Conservation (phyloP, 23 tunicate genomes). For the Trididemnum clinides region DNA sequence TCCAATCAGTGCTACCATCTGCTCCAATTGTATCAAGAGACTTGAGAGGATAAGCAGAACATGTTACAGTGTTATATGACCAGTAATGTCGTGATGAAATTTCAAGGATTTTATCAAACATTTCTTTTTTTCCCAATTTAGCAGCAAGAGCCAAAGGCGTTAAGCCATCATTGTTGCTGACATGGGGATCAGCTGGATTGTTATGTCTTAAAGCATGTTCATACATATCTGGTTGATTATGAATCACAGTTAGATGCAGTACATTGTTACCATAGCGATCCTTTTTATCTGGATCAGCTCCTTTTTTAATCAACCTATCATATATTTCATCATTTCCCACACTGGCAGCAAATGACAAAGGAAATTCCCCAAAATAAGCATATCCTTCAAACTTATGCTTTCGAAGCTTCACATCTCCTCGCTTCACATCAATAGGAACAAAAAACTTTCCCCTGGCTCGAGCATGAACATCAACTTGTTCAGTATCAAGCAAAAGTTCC, state of each 20-base stretch:
- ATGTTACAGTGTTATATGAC: constrained; percentile 80
- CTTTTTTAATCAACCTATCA: constrained; percentile 58
- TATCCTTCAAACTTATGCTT: constrained; percentile 81
- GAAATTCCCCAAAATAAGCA: constrained; percentile 92
- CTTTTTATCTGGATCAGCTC: constrained; percentile 41
- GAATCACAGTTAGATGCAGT: constrained; percentile 85
- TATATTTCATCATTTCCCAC: constrained; percentile 76
- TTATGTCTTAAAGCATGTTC: constrained; percentile 72
- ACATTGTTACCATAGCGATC: constrained; percentile 80
- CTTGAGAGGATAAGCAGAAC: constrained; percentile 79
- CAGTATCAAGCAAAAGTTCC: constrained; percentile 55
- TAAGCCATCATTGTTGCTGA: constrained; percentile 36
- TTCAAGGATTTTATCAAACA: constrained; percentile 85
- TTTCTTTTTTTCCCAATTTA: constrained; percentile 62
- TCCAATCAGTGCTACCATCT: constrained; percentile 84
- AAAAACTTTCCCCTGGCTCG: constrained; percentile 90
- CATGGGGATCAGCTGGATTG: constrained; percentile 45
- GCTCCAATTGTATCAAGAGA: constrained; percentile 71
- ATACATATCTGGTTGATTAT: constrained; percentile 85
- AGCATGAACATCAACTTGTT: constrained; percentile 56
- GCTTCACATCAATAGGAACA: constrained; percentile 75
- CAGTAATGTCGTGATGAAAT: constrained; percentile 65
- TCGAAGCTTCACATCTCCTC: constrained; percentile 67
- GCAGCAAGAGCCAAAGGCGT: constrained; percentile 90
- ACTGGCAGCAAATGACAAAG: constrained; percentile 92